These are phyloP conservation scores for Scrobipalpa costella DNA, from an alignment of 2,888 invertebrate genomes.

Conservation along the genomic window DNA sequence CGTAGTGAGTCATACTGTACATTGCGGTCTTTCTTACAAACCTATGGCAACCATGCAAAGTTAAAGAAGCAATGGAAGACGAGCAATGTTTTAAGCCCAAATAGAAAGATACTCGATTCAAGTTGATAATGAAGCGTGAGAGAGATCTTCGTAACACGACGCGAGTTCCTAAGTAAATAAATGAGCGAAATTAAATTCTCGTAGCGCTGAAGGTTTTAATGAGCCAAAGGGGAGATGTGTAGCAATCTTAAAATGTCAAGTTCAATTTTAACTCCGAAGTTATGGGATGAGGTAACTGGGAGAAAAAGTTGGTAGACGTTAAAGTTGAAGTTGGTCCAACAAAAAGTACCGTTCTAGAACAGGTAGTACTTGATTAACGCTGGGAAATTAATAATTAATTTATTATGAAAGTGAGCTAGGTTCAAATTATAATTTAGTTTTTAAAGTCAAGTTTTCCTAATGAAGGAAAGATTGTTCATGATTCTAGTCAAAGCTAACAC, in stretches of 20 bases:
- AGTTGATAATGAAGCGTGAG: constrained; percentile 4
- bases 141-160: background rate
- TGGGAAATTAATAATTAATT: no score
- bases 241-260: constrained; percentile 2
- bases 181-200: constrained; percentile 5
- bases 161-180: constrained; percentile 12
- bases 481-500: no score
- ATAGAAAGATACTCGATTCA: constrained; percentile 3
- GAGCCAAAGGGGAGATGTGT: constrained; percentile 3
- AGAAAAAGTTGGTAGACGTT: background rate
- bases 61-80: background rate
- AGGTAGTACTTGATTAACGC: background rate
- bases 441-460: no score
- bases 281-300: background rate
- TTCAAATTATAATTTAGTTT: no score
- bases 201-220: constrained; percentile 4
- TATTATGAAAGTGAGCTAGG: no score
- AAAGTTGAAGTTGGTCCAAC: background rate
- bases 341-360: background rate
- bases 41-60: background rate
- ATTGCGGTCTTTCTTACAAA: background rate
- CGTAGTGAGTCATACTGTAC: background rate
- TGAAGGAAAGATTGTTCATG: no score
- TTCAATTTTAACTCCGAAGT: background rate
- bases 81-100: background rate